Evolutionary conservation across 2,113 vertebrate genomes (phyloP).

Genomic region (Corythornis madagascariensis): DNA sequence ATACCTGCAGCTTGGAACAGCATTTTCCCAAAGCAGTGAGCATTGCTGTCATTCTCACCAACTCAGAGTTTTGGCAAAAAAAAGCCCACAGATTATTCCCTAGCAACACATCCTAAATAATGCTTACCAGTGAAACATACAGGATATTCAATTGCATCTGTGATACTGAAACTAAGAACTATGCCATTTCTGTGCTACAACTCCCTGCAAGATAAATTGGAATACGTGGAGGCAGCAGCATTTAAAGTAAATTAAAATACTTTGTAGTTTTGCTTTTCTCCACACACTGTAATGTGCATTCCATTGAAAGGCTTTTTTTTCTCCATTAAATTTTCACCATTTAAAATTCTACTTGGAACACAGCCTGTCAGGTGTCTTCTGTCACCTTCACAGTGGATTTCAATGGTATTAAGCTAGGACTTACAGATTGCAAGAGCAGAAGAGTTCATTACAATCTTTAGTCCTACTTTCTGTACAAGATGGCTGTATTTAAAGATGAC

Average conservation of each 20-base stretch:
- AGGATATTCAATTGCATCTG: background rate
- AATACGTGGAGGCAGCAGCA: background rate
- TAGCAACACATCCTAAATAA: background rate
- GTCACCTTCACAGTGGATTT: background rate
- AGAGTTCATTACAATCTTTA: background rate
- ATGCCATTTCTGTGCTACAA: background rate
- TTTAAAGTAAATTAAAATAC: constrained; percentile 17
- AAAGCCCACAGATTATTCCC: background rate
- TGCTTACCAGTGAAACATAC: background rate
- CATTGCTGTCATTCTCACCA: background rate
- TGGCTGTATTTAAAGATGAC: background rate
- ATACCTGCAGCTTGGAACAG: background rate
- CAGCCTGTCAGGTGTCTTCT: background rate
- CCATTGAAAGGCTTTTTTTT: background rate
- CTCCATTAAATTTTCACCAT: background rate
- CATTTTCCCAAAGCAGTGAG: background rate
- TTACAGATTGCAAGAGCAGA: background rate
- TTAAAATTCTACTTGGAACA: background rate
- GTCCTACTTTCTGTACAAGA: background rate
- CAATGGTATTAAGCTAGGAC: background rate
- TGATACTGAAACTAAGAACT: background rate
- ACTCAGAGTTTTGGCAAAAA: background rate
- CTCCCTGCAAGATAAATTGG: background rate
- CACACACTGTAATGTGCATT: background rate
- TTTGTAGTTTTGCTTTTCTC: background rate